phyloP scores from a whole-genome alignment of 1,140 invertebrate genomes.

The Conus betulinus region DNA sequence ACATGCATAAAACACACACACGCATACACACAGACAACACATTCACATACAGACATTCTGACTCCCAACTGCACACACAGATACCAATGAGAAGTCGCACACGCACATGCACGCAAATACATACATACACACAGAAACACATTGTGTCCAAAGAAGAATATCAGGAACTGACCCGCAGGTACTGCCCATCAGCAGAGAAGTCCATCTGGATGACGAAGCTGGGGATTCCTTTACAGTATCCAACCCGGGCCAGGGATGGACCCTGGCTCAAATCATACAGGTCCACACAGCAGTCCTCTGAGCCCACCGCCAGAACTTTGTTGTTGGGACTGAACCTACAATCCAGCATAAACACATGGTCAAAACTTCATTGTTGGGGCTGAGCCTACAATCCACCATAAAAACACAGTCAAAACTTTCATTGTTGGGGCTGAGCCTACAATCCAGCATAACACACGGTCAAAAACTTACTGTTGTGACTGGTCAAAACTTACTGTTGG shows the following conservation, averaged over 20 bases:
- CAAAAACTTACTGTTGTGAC: conserved; percentile 68
- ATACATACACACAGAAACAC: not conserved
- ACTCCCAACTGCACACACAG: not conserved
- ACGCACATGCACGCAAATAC: not conserved
- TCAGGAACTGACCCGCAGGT: conserved; percentile 66
- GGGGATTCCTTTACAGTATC: conserved; percentile 73
- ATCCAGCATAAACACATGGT: too few relatives aligned
- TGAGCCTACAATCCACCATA: too few relatives aligned
- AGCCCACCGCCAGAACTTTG: conserved; percentile 72
- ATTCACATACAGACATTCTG: not conserved
- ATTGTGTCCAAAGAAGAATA: not conserved
- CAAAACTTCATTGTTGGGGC: too few relatives aligned
- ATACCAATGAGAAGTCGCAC: not conserved
- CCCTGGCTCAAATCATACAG: conserved; percentile 73
- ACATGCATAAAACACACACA: not conserved
- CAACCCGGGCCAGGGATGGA: conserved; percentile 62
- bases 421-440: too few relatives aligned
- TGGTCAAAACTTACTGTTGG: conserved; percentile 52
- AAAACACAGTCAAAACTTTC: too few relatives aligned
- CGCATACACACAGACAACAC: not conserved
- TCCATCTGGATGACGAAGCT: conserved; percentile 75
- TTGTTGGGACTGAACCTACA: conserved; percentile 72
- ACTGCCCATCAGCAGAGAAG: conserved; percentile 73
- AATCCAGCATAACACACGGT: too few relatives aligned
- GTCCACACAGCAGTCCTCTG: conserved; percentile 73